Evolutionary conservation across 2,888 invertebrate species (phyloP).

Genomic region (Trilocha varians): DNA sequence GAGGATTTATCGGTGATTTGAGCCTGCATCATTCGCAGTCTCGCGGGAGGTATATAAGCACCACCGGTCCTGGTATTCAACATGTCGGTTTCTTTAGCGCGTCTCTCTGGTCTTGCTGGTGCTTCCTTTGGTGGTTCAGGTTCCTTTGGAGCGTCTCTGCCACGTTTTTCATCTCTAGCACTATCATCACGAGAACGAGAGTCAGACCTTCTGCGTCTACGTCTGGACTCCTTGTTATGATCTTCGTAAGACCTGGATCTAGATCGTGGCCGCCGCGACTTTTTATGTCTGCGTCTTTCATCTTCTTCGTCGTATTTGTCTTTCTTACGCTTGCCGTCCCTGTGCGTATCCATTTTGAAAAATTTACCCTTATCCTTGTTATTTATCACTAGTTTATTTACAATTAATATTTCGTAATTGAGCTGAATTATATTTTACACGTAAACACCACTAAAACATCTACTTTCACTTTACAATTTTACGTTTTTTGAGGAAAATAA

Average conservation of each 20-base stretch:
- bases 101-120: constrained; percentile 30
- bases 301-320: constrained; percentile 40
- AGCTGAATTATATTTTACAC: too few relatives aligned
- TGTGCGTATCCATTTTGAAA: constrained; percentile 38
- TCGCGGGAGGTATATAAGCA: constrained; percentile 99
- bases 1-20: constrained; percentile 97
- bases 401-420: too few relatives aligned
- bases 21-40: constrained; percentile 94
- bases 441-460: too few relatives aligned
- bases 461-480: too few relatives aligned
- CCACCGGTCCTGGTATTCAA: constrained; percentile 90
- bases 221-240: constrained; percentile 31
- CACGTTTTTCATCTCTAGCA: constrained; percentile 34
- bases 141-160: constrained; percentile 22
- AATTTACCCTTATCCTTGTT: too few relatives aligned
- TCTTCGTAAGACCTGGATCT: constrained; percentile 36
- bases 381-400: too few relatives aligned
- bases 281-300: constrained; percentile 36
- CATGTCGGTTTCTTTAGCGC: constrained; percentile 73
- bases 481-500: too few relatives aligned
- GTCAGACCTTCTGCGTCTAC: constrained; percentile 47
- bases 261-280: constrained; percentile 39
- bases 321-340: constrained; percentile 44
- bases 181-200: constrained; percentile 35
- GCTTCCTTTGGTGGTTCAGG: constrained; percentile 28